Evolutionary conservation across 2,888 invertebrate species (phyloP).

Genomic region (Leptopilina drosophilae): DNA sequence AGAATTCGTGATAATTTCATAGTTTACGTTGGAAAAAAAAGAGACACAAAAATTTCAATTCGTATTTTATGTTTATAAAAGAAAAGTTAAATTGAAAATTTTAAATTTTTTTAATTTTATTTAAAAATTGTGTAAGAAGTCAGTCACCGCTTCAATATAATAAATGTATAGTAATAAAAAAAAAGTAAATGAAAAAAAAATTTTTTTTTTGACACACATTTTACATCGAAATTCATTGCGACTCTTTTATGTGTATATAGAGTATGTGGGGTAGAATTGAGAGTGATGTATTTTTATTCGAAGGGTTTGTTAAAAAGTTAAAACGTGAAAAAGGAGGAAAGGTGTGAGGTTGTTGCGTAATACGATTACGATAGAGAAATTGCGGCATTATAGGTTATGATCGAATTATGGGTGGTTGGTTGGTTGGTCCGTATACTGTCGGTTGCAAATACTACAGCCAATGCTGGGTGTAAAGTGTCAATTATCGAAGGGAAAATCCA

Average conservation of each 20-base stretch:
- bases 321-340: slow-evolving; percentile 51
- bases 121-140: too few relatives aligned
- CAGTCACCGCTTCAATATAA: too few relatives aligned
- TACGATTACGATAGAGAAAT: slow-evolving; percentile 74
- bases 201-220: neutral
- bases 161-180: too few relatives aligned
- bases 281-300: slow-evolving; percentile 15
- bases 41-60: too few relatives aligned
- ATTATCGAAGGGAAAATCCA: slow-evolving; percentile 62
- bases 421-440: slow-evolving; percentile 59
- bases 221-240: too few relatives aligned
- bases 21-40: too few relatives aligned
- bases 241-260: neutral
- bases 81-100: too few relatives aligned
- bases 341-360: slow-evolving; percentile 64
- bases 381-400: slow-evolving; percentile 75
- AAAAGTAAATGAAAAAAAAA: neutral
- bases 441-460: slow-evolving; percentile 62
- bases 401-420: slow-evolving; percentile 71
- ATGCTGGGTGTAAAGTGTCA: slow-evolving; percentile 73
- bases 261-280: too few relatives aligned
- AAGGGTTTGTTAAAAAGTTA: slow-evolving; percentile 55
- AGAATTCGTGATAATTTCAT: too few relatives aligned
- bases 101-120: too few relatives aligned
- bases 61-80: too few relatives aligned